Conservation (phyloP, 2,888 invertebrate species). For the Nephrotoma flavescens region DNA sequence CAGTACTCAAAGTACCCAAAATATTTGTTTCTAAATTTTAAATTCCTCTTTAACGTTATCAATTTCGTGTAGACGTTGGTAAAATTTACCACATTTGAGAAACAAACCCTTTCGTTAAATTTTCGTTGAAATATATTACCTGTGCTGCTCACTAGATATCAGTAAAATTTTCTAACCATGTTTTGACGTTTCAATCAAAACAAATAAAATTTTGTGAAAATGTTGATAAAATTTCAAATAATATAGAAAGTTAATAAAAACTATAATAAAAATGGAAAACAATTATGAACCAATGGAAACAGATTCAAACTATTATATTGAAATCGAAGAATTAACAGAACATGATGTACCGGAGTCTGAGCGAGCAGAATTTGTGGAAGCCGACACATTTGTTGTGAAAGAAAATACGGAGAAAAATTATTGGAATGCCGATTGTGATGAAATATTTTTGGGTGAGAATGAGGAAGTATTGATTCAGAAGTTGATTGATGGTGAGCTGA, state of each 20-base stretch:
- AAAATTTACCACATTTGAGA: too few species aligned
- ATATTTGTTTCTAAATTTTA: too few species aligned
- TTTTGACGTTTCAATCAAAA: not conserved
- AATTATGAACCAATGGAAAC: not conserved
- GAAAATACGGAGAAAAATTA: not conserved
- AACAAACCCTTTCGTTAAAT: too few species aligned
- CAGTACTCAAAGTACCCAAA: too few species aligned
- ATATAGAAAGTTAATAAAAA: not conserved
- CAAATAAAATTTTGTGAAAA: not conserved
- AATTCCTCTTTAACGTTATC: too few species aligned
- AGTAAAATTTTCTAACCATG: not conserved
- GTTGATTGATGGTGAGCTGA: slow-evolving; percentile 54
- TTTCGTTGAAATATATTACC: too few species aligned
- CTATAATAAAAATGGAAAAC: not conserved
- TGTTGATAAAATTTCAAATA: not conserved
- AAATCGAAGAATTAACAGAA: slow-evolving; percentile 13
- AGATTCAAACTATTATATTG: not conserved
- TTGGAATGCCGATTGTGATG: not conserved
- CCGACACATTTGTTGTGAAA: slow-evolving; percentile 18
- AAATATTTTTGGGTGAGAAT: not conserved
- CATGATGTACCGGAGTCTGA: slow-evolving; percentile 21
- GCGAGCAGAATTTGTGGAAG: slow-evolving; percentile 25
- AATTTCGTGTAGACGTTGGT: too few species aligned
- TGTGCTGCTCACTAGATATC: too few species aligned
- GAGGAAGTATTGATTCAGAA: slow-evolving; percentile 47